Base-by-base conservation (phyloP, 2,888 invertebrate genomes). In the Xanthorhoe designata region DNA sequence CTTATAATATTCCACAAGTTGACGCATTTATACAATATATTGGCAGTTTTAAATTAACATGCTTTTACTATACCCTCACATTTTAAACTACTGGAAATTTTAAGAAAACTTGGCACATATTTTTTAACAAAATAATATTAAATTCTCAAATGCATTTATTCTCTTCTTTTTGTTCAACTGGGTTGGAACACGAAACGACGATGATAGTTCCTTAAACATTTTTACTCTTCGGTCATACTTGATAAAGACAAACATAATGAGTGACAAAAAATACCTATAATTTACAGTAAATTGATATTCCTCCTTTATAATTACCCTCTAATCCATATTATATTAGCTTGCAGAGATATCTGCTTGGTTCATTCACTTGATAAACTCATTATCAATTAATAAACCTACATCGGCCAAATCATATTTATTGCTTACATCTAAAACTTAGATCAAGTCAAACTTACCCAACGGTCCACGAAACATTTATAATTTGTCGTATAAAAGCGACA, bases 11-110 rank as follows among this genome's bases (percentile, higher is more conserved):
- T 49, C 3, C 45, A 52, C 3, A 52, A 56, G n/a, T 61, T 64
- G 38, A 53, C 17, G 19, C 7, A 49, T 72, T 64, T 38, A 68
- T 73, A 72, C 70, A 72, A 75, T 71, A 72, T 75, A 79, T 79
- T 86, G 87, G 87, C 86, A 87, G 86, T 85, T 81, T 82, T 77
- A 78, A 77, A 66, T 64, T 61, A 56, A 61, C 74, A 78, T 79
- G 72, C 70, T 74, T 73, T 71, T 69, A 57, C 78, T 80, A 81
- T 69, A 69, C 77, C 82, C 69, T 72, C 74, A 84, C 73, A 75
- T 79, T 76, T 45, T 76, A 19, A 45, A 15, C 45, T 54, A 54
- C 52, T 56, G 35, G 32, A 67, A 63, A 52, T 17, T 70, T 71
- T 53, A 64, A 51, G 68, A 54, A 42, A 64, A 38, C 32, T 62